Evolutionary conservation across 2,113 vertebrate genomes (phyloP), one percentile per base, ranked within the genome.

Genomic region (Opisthocomus hoazin): DNA sequence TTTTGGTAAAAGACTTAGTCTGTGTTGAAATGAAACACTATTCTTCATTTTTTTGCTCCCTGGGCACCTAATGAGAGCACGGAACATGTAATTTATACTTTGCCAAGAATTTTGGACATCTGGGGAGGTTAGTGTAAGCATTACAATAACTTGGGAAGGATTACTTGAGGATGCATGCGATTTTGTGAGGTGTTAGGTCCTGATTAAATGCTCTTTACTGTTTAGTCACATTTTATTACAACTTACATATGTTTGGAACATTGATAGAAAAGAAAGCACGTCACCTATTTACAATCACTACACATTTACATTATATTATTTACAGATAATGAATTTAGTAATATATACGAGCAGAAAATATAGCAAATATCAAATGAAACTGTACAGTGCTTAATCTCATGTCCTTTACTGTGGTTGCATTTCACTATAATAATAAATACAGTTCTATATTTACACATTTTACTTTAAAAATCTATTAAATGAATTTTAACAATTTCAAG

Each of bases 361-460:
- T 90, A 97, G 95, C 78, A 96, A 96, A 96, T 97, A 97, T 96
- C 93, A 94, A 76, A 97, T 75, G 96, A 97, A 97, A 97, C 97
- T 98, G 97, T 98, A 98, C 97, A 98, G 71, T 91, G 92, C 94
- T 98, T 98, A 96, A 94, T 98, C 95, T 97, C 97, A 94, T 16
- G 73, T 96, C 87, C 94, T 95, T 98, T 97, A 94, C 88, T 94
- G 95, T 95, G 93, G 97, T 50, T 96, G 96, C 89, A 97, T 97
- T 98, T 98, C 96, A 96, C 94, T 98, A 92, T 97, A 97, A 93
- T 97, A 98, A 98, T 98, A 98, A 98, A 98, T 98, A 98, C 98
- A 98, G 96, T 97, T 98, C 97, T 98, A 97, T 98, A 98, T 98
- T 98, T 98, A 98, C 98, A 98, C 94, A 98, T 97, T 95, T 98